Evolutionary conservation across 2,888 invertebrate species (phyloP).

Genomic region (Eilema griseolum): DNA sequence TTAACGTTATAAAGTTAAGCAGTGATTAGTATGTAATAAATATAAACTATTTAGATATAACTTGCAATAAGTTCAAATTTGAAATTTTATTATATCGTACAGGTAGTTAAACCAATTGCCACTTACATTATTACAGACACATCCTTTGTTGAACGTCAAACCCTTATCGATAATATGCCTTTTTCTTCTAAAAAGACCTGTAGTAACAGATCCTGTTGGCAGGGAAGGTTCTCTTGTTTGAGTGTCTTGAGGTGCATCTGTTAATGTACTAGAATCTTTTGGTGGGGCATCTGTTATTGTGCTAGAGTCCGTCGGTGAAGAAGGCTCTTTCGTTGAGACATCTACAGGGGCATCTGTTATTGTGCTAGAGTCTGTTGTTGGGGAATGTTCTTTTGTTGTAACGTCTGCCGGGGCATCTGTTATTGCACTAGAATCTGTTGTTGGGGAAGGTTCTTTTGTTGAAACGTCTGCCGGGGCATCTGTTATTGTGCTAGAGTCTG

Average conservation of each 20-base stretch:
- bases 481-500: neutral
- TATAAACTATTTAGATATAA: neutral
- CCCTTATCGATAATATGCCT: conserved; percentile 2
- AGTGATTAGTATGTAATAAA: neutral
- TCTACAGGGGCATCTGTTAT: neutral
- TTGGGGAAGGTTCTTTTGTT: neutral
- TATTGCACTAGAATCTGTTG: neutral
- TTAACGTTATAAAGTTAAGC: too few species aligned
- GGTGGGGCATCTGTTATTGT: neutral
- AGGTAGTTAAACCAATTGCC: too few species aligned
- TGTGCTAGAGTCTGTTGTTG: neutral
- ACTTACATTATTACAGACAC: conserved; percentile 31
- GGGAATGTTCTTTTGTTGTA: neutral
- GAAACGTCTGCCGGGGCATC: neutral
- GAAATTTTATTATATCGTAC: neutral
- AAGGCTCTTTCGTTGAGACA: neutral
- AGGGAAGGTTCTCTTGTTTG: neutral
- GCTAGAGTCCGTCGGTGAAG: neutral
- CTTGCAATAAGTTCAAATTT: neutral
- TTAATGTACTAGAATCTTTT: neutral
- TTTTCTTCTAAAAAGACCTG: conserved; percentile 9
- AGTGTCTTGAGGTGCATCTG: neutral
- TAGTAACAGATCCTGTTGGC: neutral
- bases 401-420: neutral
- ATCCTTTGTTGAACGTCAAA: conserved; percentile 7